Evolutionary conservation across 2,888 invertebrate genomes (phyloP), one percentile per base, ranked within the genome.

Genomic region (Stenodema calcarata): DNA sequence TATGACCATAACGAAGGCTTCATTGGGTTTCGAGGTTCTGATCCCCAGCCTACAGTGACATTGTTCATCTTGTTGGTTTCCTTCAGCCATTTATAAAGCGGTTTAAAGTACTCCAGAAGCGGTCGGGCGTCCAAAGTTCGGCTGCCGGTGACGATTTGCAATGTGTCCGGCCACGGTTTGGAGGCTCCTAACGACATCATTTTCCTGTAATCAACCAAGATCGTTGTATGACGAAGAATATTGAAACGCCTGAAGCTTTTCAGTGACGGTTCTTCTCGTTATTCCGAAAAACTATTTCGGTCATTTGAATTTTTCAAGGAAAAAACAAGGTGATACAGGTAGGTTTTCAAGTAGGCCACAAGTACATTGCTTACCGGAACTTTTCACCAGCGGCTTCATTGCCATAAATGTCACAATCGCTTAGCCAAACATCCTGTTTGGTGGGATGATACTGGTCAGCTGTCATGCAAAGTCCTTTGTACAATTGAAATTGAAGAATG

Each of bases 401-500:
- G 90, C 94, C 93, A 91, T 96, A 96, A 90, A 98, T 96, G 90
- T 97, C 97, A 90, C 97, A 98, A 90, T 95, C 94, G 87, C 97
- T 95, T 30, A 98, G 92, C 16, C 95, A 94, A 91, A 95, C 94
- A 12, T 86, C 85, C 0, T 94, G 91, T 89, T 95, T 94, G 9
- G 92, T 92, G 0, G 95, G 94, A 87, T 94, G 95, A 89, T 95
- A 96, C 90, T 97, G 94, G 0, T 95, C 95, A 1, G 97, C 96
- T 89, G 94, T 93, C 89, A 93, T 94, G 88, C 96, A 96, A 23
- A 96, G 91, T 0, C 95, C 92, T 69, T 94, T 93, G 90, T 96
- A 96, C 91, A 96, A 96, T 91, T 96, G 96, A 92, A 96, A 96
- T 91, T 97, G 97, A 47, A 97, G 92, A 35, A 97, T 93, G 91